A percentile compares a stretch with the other conserved stretches of the same genome.
These are phyloP conservation scores for Pterostichus niger DNA, from an alignment of 2,888 invertebrate genomes.

Conservation along the genomic window DNA sequence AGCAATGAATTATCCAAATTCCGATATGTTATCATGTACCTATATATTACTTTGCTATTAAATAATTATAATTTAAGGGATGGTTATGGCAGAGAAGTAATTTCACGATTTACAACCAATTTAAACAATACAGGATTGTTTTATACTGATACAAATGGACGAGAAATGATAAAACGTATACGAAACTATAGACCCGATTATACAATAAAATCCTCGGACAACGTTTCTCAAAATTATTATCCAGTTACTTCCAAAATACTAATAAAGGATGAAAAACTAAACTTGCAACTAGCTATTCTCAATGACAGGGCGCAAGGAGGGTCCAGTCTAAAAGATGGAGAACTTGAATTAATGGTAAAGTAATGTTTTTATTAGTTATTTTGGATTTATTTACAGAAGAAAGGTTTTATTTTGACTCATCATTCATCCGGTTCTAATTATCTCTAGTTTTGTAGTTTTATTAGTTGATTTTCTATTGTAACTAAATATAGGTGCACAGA, in stretches of 20 bases:
- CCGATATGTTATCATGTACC: too few relatives aligned
- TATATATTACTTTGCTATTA: too few relatives aligned
- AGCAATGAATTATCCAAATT: too few relatives aligned
- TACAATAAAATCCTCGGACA: slow-evolving; percentile 78
- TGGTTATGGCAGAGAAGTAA: slow-evolving; percentile 84
- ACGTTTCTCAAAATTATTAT: slow-evolving; percentile 85
- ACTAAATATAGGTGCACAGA: neutral
- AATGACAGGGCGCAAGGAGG: slow-evolving; percentile 83
- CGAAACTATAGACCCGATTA: slow-evolving; percentile 81
- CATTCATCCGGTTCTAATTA: neutral
- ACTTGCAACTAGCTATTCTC: slow-evolving; percentile 79
- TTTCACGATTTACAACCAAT: slow-evolving; percentile 82
- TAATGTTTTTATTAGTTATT: neutral
- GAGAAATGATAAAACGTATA: slow-evolving; percentile 83
- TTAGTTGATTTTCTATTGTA: neutral
- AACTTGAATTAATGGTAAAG: slow-evolving; percentile 84
- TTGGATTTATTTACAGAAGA: too few relatives aligned
- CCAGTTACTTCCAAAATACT: slow-evolving; percentile 86
- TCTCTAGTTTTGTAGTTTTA: neutral
- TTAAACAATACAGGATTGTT: slow-evolving; percentile 80
- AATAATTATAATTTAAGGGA: slow-evolving; percentile 69
- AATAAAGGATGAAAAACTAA: slow-evolving; percentile 77
- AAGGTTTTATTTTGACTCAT: neutral
- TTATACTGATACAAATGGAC: slow-evolving; percentile 89
- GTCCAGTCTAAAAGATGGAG: slow-evolving; percentile 80